These are phyloP conservation scores for Hesperia comma DNA, from an alignment of 2,888 invertebrate species.

Conservation along the genomic window DNA sequence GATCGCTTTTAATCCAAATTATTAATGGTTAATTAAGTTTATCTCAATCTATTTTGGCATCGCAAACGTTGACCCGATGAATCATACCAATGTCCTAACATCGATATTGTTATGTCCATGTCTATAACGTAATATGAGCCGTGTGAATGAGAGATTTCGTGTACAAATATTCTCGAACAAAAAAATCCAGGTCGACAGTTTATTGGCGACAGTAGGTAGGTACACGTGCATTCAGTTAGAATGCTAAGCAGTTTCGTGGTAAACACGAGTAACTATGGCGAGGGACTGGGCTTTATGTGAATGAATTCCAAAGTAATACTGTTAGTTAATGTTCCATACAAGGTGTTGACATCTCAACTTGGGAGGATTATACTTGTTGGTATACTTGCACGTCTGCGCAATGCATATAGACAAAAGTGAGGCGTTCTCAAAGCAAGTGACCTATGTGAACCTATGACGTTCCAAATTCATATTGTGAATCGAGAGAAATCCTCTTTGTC, in stretches of 20 bases:
- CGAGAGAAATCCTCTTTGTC: slow-evolving; percentile 64
- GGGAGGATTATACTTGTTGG: slow-evolving; percentile 60
- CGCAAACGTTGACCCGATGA: slow-evolving; percentile 70
- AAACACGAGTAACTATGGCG: slow-evolving; percentile 62
- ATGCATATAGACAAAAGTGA: slow-evolving; percentile 68
- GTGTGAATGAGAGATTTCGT: slow-evolving; percentile 71
- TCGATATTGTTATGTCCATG: slow-evolving; percentile 39
- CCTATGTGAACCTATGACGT: slow-evolving; percentile 68
- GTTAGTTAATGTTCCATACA: slow-evolving; percentile 11
- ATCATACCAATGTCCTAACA: slow-evolving; percentile 46
- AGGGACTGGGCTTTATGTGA: slow-evolving; percentile 48
- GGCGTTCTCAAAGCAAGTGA: slow-evolving; percentile 71
- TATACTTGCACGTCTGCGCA: slow-evolving; percentile 57
- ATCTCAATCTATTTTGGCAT: slow-evolving; percentile 74
- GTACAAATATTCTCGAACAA: slow-evolving; percentile 63
- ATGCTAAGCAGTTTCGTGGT: slow-evolving; percentile 79
- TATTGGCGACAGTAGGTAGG: slow-evolving; percentile 76
- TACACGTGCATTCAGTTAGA: slow-evolving; percentile 72
- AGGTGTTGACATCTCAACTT: slow-evolving; percentile 35
- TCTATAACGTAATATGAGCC: slow-evolving; percentile 44
- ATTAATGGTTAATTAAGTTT: slow-evolving; percentile 78
- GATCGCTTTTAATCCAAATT: slow-evolving; percentile 69
- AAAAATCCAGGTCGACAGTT: slow-evolving; percentile 76
- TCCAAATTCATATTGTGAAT: slow-evolving; percentile 64
- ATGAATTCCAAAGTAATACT: slow-evolving; percentile 39